These are phyloP conservation scores for Chrysina gloriosa DNA, from an alignment of 2,888 invertebrate genomes.

Conservation along the genomic window DNA sequence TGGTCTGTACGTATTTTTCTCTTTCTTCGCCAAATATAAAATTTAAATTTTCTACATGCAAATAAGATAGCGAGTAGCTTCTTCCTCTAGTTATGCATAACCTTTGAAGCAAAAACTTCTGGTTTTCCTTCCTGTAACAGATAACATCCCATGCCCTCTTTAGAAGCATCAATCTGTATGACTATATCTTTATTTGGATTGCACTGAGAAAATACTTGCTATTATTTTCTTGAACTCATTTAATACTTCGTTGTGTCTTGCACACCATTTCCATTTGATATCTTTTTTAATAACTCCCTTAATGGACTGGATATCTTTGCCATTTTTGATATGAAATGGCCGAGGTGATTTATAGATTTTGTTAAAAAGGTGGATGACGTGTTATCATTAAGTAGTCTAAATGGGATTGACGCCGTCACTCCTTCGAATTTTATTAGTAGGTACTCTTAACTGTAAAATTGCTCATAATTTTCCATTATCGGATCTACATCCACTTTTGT, in stretches of 20 bases:
- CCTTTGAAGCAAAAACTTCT: slow-evolving; percentile 1
- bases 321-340: slow-evolving; percentile 46
- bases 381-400: too few relatives aligned
- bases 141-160: slow-evolving; percentile 21
- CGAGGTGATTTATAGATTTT: slow-evolving; percentile 46
- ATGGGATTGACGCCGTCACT: too few relatives aligned
- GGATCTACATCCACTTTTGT: slow-evolving; percentile 47
- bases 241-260: background rate
- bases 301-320: slow-evolving; percentile 44
- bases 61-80: background rate
- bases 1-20: background rate
- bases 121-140: slow-evolving; percentile 32
- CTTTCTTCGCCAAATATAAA: too few relatives aligned
- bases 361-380: too few relatives aligned
- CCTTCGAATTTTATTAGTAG: slow-evolving; percentile 45
- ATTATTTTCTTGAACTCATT: slow-evolving; percentile 8
- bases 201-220: background rate
- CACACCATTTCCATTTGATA: slow-evolving; percentile 41
- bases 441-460: slow-evolving; percentile 41
- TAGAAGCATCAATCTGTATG: slow-evolving; percentile 24
- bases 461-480: slow-evolving; percentile 45
- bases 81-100: slow-evolving; percentile 1
- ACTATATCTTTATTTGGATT: slow-evolving; percentile 12
- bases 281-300: slow-evolving; percentile 46
- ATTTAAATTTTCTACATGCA: too few relatives aligned